A percentile compares a stretch with the other conserved stretches of the same genome.
Evolutionary conservation across 35 echinoderm and acorn worm species (phyloP).

Genomic region (Eucidaris tribuloides): DNA sequence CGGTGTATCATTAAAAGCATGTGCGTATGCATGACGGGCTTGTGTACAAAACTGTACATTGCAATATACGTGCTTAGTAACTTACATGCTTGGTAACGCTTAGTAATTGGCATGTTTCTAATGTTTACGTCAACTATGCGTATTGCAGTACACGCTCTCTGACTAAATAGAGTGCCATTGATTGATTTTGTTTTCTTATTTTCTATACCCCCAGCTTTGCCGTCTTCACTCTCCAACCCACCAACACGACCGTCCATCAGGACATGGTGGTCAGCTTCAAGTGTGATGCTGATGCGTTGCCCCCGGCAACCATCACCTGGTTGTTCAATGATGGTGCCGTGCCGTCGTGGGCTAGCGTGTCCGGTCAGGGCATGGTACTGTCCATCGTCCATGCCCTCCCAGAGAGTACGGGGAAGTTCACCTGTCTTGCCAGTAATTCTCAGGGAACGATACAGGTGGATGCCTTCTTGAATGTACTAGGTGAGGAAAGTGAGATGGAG

Average conservation of each 20-base stretch:
- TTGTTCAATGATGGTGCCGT: conserved; percentile 65
- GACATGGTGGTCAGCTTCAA: conserved; percentile 54
- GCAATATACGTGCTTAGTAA: too few relatives aligned
- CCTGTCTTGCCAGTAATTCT: conserved; percentile 65
- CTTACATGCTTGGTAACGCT: too few relatives aligned
- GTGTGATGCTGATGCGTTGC: conserved; percentile 65
- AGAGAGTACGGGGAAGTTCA: conserved; percentile 40
- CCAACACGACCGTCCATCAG: conserved; percentile 74
- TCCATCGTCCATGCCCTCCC: conserved; percentile 37
- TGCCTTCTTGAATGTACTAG: conserved; percentile 53
- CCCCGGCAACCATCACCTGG: conserved; percentile 65
- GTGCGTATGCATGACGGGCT: too few relatives aligned
- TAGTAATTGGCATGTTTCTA: too few relatives aligned
- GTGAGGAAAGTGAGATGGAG: too few relatives aligned
- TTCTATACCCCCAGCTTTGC: too few relatives aligned
- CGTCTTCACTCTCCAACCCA: conserved; percentile 40
- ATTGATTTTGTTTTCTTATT: too few relatives aligned
- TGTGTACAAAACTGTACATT: too few relatives aligned
- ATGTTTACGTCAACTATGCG: too few relatives aligned
- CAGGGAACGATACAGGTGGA: conserved; percentile 46
- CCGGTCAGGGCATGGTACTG: conserved; percentile 35
- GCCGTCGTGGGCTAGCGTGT: conserved; percentile 54
- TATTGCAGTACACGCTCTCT: too few relatives aligned
- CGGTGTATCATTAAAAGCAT: too few relatives aligned
- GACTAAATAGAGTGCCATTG: too few relatives aligned